Percentiles rank a stretch among this genome's conserved stretches.
Conservation (phyloP, 2,888 invertebrate genomes). For the Aquatica leii region DNA sequence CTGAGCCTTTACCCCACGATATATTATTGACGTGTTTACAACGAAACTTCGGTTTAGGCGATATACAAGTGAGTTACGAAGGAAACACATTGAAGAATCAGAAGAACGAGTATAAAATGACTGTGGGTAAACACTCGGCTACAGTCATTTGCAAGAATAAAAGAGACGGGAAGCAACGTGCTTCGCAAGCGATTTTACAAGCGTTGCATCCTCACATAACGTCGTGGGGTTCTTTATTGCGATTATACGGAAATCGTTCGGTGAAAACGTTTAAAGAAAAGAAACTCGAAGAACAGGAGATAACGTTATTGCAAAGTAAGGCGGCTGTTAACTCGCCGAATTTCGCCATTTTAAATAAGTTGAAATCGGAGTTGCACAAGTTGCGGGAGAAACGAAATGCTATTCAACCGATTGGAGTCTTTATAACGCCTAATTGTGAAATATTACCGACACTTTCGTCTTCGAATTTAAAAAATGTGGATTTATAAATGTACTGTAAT, state of each 20-base stretch:
- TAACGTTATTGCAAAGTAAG: slow-evolving; percentile 87
- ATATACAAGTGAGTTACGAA: slow-evolving; percentile 86
- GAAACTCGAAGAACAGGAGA: slow-evolving; percentile 91
- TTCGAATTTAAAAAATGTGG: slow-evolving; percentile 81
- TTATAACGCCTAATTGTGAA: slow-evolving; percentile 69
- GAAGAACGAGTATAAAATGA: slow-evolving; percentile 93
- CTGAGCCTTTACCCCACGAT: slow-evolving; percentile 94
- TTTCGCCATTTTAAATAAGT: slow-evolving; percentile 86
- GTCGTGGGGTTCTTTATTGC: slow-evolving; percentile 93
- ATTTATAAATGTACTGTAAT: slow-evolving; percentile 65
- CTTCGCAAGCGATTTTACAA: slow-evolving; percentile 93
- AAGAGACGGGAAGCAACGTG: slow-evolving; percentile 94
- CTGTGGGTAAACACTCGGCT: slow-evolving; percentile 90
- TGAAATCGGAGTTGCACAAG: slow-evolving; percentile 83
- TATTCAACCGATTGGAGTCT: slow-evolving; percentile 66
- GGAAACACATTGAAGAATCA: slow-evolving; percentile 85
- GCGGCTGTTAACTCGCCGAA: slow-evolving; percentile 92
- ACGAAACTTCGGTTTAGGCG: slow-evolving; percentile 90
- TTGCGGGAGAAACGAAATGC: slow-evolving; percentile 68
- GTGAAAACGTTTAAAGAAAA: slow-evolving; percentile 92
- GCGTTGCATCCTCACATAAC: slow-evolving; percentile 90
- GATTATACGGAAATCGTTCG: slow-evolving; percentile 91
- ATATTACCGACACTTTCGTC: slow-evolving; percentile 75
- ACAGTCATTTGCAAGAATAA: slow-evolving; percentile 96
- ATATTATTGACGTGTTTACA: slow-evolving; percentile 91